Percentiles rank a stretch among this genome's conserved stretches.
These are phyloP conservation scores for Anolis carolinensis DNA, from an alignment of 2,113 vertebrate species.

Conservation along the genomic window DNA sequence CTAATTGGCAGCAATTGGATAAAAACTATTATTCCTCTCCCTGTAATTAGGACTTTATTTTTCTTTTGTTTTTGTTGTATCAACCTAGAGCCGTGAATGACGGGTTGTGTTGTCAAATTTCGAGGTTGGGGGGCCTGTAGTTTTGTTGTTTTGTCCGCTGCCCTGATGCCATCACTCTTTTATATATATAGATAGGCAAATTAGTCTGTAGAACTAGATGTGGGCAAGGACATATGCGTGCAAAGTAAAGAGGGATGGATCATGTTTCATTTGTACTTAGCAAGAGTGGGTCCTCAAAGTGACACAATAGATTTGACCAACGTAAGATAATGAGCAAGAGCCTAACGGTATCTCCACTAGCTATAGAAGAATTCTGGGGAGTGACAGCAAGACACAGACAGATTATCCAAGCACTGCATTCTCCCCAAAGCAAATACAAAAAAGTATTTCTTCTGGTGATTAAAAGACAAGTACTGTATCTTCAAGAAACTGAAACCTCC, in stretches of 20 bases:
- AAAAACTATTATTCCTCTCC: no score
- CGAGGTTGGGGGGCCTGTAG: no score
- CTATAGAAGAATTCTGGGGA: neutral
- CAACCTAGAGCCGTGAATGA: no score
- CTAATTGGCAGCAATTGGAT: no score
- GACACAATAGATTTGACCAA: neutral
- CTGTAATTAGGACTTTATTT: no score
- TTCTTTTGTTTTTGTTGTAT: no score
- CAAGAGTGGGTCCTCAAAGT: neutral
- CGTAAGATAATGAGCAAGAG: neutral
- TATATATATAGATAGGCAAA: conserved; percentile 5
- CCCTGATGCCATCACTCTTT: no score
- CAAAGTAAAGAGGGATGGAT: neutral
- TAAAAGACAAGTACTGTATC: neutral
- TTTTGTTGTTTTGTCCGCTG: no score
- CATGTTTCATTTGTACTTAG: neutral
- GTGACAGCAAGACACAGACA: conserved; percentile 26
- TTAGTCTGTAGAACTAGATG: neutral
- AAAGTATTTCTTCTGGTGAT: neutral
- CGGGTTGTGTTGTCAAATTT: no score
- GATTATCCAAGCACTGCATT: neutral
- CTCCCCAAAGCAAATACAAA: neutral
- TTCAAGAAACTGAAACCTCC: neutral
- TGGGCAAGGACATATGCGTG: neutral
- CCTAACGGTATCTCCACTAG: neutral